Conservation (phyloP, 1,140 invertebrate species). For the Zaprionus vittiger region DNA sequence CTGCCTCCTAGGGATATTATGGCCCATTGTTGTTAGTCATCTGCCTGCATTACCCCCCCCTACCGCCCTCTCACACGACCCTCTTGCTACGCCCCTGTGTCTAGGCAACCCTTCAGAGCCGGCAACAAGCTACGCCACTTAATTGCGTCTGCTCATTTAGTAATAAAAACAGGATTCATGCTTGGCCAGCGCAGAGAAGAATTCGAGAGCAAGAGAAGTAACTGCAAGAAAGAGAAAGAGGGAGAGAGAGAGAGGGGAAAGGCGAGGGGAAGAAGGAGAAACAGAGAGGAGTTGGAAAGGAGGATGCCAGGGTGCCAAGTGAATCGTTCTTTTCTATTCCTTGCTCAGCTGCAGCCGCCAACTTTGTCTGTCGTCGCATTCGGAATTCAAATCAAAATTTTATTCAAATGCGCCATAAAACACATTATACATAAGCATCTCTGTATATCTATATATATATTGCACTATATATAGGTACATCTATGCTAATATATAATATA, state of each 20-base stretch:
- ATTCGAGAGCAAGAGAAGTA: background rate
- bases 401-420: conserved; percentile 53
- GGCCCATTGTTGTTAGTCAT: conserved; percentile 61
- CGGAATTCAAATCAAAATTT: conserved; percentile 57
- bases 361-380: conserved; percentile 8
- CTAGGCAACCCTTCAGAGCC: conserved; percentile 29
- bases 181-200: conserved; percentile 24
- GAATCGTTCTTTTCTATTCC: conserved; percentile 30
- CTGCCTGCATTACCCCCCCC: conserved; percentile 3
- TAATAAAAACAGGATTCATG: conserved; percentile 58
- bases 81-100: background rate
- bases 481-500: background rate
- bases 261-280: no score
- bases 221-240: no score
- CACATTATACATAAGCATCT: background rate
- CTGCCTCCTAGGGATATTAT: conserved; percentile 13
- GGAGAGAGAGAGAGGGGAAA: no score
- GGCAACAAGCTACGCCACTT: conserved; percentile 43
- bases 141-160: conserved; percentile 73
- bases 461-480: background rate
- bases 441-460: background rate
- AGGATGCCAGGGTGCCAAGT: conserved; percentile 4
- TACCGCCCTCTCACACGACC: background rate
- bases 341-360: conserved; percentile 24
- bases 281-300: background rate